Conservation (phyloP, 2,797 vertebrate genomes). For the Glossophaga mutica region DNA sequence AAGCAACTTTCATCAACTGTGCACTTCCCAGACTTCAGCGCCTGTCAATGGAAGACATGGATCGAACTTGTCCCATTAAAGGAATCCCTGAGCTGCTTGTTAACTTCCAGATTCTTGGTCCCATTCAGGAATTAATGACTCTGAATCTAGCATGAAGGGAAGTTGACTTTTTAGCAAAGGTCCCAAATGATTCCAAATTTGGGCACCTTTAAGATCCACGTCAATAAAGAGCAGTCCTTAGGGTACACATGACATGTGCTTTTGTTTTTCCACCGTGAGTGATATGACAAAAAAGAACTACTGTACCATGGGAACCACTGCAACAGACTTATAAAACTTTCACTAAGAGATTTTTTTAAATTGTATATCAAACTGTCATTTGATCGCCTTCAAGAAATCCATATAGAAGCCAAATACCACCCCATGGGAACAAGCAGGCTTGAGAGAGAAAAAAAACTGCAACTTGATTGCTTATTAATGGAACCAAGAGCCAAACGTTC, state of each 20-base stretch:
- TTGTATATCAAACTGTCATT: conserved; percentile 35
- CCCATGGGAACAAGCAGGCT: background rate
- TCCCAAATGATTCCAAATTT: background rate
- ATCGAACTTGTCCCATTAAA: background rate
- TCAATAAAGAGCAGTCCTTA: background rate
- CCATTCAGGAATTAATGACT: background rate
- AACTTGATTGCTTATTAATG: background rate
- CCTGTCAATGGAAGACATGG: background rate
- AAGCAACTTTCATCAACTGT: background rate
- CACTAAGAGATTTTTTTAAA: background rate
- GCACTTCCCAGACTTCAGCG: background rate
- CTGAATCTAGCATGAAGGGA: background rate
- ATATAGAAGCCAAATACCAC: background rate
- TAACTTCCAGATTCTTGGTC: background rate
- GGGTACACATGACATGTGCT: background rate
- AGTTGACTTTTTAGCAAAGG: background rate
- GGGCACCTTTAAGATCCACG: background rate
- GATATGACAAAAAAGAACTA: conserved; percentile 26
- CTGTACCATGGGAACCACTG: background rate
- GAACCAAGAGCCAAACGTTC: background rate
- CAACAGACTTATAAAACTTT: conserved; percentile 22
- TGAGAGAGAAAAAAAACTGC: background rate
- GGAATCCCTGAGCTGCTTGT: background rate
- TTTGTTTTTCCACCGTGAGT: conserved; percentile 48
- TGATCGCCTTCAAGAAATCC: conserved; percentile 36